phyloP scores from a whole-genome alignment of 1,140 invertebrate species.

The Listronotus oregonensis region DNA sequence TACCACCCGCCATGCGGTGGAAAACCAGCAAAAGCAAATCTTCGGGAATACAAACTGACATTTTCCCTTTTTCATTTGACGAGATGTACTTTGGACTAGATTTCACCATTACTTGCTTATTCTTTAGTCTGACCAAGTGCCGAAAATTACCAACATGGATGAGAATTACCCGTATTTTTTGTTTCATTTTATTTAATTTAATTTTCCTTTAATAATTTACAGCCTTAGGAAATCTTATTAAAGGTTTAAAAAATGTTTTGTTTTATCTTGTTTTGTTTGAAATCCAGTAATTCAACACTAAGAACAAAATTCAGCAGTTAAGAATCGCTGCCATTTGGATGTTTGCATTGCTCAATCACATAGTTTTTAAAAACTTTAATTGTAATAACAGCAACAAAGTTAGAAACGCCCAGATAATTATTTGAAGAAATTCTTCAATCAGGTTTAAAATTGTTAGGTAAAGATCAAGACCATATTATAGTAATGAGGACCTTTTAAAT shows the following conservation, averaged over 20 bases:
- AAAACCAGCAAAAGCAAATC: no score
- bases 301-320: neutral
- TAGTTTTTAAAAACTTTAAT: slow-evolving; percentile 1
- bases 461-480: no score
- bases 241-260: neutral
- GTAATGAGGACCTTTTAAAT: neutral
- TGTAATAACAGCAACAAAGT: neutral
- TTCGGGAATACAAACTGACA: no score
- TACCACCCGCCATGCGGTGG: no score
- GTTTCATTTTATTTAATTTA: neutral
- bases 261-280: neutral
- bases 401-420: neutral
- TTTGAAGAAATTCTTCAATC: neutral
- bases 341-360: neutral
- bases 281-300: neutral
- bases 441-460: neutral
- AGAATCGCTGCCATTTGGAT: neutral
- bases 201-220: neutral
- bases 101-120: neutral
- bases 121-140: neutral
- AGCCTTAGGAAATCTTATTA: neutral
- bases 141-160: neutral
- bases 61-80: neutral
- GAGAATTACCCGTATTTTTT: neutral
- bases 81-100: neutral